phyloP scores from a whole-genome alignment of 1,140 invertebrate genomes.

The Centruroides vittatus region DNA sequence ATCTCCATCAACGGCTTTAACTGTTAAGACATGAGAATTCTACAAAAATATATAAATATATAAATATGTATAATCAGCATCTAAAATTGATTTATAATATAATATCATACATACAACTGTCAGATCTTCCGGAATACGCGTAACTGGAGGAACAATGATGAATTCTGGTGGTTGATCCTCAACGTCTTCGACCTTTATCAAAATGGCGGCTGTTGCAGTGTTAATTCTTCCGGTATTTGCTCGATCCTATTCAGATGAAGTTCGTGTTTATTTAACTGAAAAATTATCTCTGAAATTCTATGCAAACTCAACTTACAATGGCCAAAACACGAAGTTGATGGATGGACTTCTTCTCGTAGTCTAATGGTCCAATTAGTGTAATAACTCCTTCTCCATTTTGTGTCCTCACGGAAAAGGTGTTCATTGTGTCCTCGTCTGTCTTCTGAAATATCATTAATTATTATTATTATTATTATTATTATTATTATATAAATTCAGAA shows the following conservation, averaged over 20 bases:
- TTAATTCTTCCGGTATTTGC: slow-evolving; percentile 32
- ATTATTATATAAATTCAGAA: too few species aligned
- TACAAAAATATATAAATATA: neutral
- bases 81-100: too few species aligned
- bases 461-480: too few species aligned
- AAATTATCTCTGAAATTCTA: too few species aligned
- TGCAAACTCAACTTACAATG: slow-evolving; percentile 36
- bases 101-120: slow-evolving; percentile 36
- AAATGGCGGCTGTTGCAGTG: slow-evolving; percentile 70
- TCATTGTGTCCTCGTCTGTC: slow-evolving; percentile 51
- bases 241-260: slow-evolving; percentile 16
- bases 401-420: slow-evolving; percentile 62
- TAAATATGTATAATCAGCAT: too few species aligned
- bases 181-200: slow-evolving; percentile 73
- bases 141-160: slow-evolving; percentile 67
- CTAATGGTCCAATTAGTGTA: slow-evolving; percentile 53
- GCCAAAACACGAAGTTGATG: slow-evolving; percentile 75
- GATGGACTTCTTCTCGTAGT: slow-evolving; percentile 74
- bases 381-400: slow-evolving; percentile 76
- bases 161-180: slow-evolving; percentile 86
- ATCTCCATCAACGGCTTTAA: slow-evolving; percentile 82
- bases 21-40: slow-evolving; percentile 30
- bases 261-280: too few species aligned
- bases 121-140: slow-evolving; percentile 69
- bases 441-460: slow-evolving; percentile 35